A percentile compares a stretch with the other conserved stretches of the same genome.
phyloP scores from a whole-genome alignment of 1,140 invertebrate species.

The Trachymyrmex septentrionalis region DNA sequence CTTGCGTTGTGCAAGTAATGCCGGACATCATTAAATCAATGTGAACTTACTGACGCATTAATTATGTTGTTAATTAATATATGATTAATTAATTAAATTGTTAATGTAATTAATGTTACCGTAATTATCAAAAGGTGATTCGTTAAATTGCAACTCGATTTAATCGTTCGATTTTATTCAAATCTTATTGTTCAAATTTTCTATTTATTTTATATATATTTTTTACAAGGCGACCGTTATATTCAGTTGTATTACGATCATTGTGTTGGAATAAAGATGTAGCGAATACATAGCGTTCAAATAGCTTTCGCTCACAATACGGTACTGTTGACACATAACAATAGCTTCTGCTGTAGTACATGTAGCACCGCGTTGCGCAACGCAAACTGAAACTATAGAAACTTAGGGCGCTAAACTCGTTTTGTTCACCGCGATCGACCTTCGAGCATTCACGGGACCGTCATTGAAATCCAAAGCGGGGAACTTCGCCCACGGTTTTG shows the following conservation, averaged over 20 bases:
- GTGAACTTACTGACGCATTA: background rate
- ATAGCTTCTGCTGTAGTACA: slow-evolving; percentile 53
- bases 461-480: slow-evolving; percentile 24
- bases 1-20: slow-evolving; percentile 38
- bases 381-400: slow-evolving; percentile 62
- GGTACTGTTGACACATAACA: slow-evolving; percentile 36
- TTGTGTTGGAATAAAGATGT: background rate
- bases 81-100: background rate
- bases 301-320: slow-evolving; percentile 9
- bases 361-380: slow-evolving; percentile 62
- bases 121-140: background rate
- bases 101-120: background rate
- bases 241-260: background rate
- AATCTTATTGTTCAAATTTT: background rate
- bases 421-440: slow-evolving; percentile 55
- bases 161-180: background rate
- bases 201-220: background rate
- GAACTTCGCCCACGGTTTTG: slow-evolving; percentile 29
- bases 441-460: slow-evolving; percentile 10
- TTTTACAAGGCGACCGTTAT: background rate
- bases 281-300: background rate
- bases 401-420: slow-evolving; percentile 50
- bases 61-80: background rate
- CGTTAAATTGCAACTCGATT: background rate
- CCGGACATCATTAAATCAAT: slow-evolving; percentile 6